Conservation (phyloP, 2,797 vertebrate genomes). For the Babyrousa celebensis region DNA sequence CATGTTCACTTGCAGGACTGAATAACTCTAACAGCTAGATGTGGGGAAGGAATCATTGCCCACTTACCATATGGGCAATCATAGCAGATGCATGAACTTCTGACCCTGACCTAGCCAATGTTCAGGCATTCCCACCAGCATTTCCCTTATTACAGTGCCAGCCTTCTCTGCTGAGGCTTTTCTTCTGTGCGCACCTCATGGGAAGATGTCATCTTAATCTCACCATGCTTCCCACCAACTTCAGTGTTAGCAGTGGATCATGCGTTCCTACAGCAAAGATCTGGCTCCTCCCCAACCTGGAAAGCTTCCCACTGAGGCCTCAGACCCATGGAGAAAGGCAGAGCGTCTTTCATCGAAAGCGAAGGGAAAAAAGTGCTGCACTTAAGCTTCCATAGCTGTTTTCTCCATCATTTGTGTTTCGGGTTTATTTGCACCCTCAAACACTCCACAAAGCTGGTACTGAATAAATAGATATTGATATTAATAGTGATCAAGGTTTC, state of each 20-base stretch:
- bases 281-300: not conserved
- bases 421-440: not conserved
- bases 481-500: not conserved
- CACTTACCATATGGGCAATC: not conserved
- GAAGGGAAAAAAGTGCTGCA: not conserved
- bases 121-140: not conserved
- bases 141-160: not conserved
- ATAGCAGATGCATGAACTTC: not conserved
- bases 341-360: not conserved
- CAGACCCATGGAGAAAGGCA: not conserved
- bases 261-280: not conserved
- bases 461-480: not conserved
- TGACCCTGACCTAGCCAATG: not conserved
- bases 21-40: not conserved
- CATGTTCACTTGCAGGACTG: not conserved
- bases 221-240: not conserved
- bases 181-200: not conserved
- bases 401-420: not conserved
- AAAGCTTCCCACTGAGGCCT: not conserved
- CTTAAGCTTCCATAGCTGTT: not conserved
- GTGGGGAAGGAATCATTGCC: not conserved
- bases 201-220: not conserved
- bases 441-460: not conserved
- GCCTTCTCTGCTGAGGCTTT: not conserved
- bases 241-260: not conserved